Base-by-base conservation (phyloP, 2,113 vertebrate genomes). In the Accipiter virgatus region DNA sequence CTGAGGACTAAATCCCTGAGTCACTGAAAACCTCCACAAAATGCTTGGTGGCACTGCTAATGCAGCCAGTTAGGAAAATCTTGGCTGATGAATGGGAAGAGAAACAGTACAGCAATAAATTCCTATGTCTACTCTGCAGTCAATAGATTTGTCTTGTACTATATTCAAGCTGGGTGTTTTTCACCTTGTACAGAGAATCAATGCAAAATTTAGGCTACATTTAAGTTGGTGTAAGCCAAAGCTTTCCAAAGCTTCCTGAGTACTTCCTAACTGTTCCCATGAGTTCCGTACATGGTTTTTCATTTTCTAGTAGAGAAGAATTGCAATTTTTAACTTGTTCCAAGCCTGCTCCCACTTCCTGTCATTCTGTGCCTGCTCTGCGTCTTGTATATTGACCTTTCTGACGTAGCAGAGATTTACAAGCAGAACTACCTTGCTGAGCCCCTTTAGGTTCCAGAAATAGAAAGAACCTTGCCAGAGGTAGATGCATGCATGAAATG, bases 301-400 rank as follows among this genome's bases (percentile, higher is more conserved):
- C 91, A 83, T 94, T 95, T 95, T 88, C 84, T 71, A 74, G 50
- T 71, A 83, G 78, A 83, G 73, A 94, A 73, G 38, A 38, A 77
- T 25, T 74, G 81, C 38, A 70, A 66, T 80, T 95, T 82, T 96
- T 86, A 70, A 78, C 87, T 91, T 95, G 67, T 90, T 96, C 74
- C 89, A 73, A 55, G 62, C 31, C 40, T 81, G 78, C 62, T 93
- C 67, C 87, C 29, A 81, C 87, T 91, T 94, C 53, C 74, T 82
- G 56, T 87, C 77, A 50, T 66, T 91, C 81, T 83, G 48, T 93
- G 66, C 59, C 95, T 86, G 62, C 84, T 93, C 58, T 91, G 87
- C 91, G 87, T 92, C 88, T 93, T 91, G 86, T 95, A 65, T 95
- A 97, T 95, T 93, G 95, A 97, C 95, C 93, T 93, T 94, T 94